Conservation (phyloP, 2,888 invertebrate species). For the Acleris laterana region DNA sequence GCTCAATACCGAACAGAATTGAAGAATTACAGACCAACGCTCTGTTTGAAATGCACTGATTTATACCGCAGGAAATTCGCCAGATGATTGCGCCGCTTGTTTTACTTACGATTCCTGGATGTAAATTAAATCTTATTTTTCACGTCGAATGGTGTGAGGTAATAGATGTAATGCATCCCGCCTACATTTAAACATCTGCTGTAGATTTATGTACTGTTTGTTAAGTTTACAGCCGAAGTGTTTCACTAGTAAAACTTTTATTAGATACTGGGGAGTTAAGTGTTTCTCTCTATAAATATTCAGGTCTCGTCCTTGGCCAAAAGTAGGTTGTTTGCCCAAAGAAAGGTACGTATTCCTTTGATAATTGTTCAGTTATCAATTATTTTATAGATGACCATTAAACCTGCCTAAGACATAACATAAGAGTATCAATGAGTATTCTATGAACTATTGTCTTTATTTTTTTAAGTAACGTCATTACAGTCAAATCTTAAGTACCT, state of each 20-base stretch:
- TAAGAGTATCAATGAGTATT: no score
- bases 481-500: no score
- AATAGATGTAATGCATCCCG: conserved; percentile 25
- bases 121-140: conserved; percentile 25
- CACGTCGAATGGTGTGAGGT: conserved; percentile 10
- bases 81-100: conserved; percentile 28
- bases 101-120: conserved; percentile 29
- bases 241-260: conserved; percentile 18
- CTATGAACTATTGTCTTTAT: no score
- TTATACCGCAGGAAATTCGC: conserved; percentile 35
- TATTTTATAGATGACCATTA: no score
- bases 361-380: background rate
- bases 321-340: no score
- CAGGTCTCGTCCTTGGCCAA: background rate
- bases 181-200: conserved; percentile 28
- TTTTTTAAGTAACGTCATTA: no score
- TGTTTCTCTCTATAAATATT: conserved; percentile 9
- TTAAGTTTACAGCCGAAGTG: conserved; percentile 12
- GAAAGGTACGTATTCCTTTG: no score
- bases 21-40: conserved; percentile 30
- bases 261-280: background rate
- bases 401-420: no score
- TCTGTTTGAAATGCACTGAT: conserved; percentile 36
- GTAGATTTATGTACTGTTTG: conserved; percentile 17
- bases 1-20: conserved; percentile 18